Evolutionary conservation across 1,140 invertebrate genomes (phyloP), one percentile per base, ranked within the genome.

Genomic region (Drosophila watanabei): DNA sequence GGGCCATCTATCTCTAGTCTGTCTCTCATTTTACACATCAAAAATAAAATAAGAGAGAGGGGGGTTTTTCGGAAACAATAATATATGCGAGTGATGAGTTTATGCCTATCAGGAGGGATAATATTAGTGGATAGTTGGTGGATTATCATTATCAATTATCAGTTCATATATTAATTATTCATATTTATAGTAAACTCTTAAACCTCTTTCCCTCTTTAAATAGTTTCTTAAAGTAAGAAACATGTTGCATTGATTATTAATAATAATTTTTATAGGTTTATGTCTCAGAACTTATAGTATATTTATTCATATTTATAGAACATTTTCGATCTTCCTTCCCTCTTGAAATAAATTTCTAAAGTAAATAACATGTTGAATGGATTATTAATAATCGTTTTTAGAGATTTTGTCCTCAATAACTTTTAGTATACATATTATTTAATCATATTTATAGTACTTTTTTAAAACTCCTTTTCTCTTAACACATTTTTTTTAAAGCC

Each of bases 21-120:
- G 14, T 32, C 33, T 18, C 39, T 56, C 73, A 43, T 68, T 77
- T 77, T 49, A 79, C 66, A 63, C 79, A 69, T 86, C 75, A 69
- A 75, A 75, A 87, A 68, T 82, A 83, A 64, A 35, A 56, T 4
- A 20, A 16, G 16, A 70, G 69, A 14, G 68, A 33, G 5, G n/a
- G 65, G 41, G 2, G 8, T n/a, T n/a, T 48, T n/a, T 6, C 35
- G 51, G 51, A 28, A 30, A 51, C 24, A 10, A 18, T 35, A 33
- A 64, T 60, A 20, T 30, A 8, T 5, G 11, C 7, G 0, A 2
- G 5, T 8, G 8, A 10, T 2, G 28, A 24, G n/a, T n/a, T n/a
- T 5, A 5, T n/a, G 4, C 7, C 8, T 11, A 48, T 48, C 46
- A 16, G 24, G 18, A n/a, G n/a, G n/a, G n/a, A n/a, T n/a, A n/a